Base-by-base conservation (phyloP, 2,113 vertebrate species). In the Buteo buteo region DNA sequence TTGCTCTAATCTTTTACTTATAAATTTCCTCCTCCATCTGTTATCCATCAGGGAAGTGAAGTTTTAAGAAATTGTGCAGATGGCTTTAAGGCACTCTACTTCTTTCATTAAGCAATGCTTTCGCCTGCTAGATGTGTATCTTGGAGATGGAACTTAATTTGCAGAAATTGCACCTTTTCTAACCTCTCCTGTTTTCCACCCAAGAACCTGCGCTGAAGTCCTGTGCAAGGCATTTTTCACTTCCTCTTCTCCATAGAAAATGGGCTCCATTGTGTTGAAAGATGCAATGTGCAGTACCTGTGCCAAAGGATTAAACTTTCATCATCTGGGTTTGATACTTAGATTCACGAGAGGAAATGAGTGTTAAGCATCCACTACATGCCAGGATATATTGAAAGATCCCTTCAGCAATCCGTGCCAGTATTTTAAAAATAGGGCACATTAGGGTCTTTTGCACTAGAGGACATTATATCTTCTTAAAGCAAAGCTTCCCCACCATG, bases 231-330 rank as follows among this genome's bases (percentile, higher is more conserved):
- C 18, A 31, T 65, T 91, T 93, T 94, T 80, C 62, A n/a, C 44
- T 70, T 50, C 45, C 70, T 80, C 29, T 64, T 73, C 78, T 42
- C 78, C 3, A 1, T 1, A 70, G 47, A 88, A 91, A 95, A 90
- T 11, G 34, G 71, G 50, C 32, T 95, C 45, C 59, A 57, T 91
- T 96, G 71, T 81, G 92, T 47, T 82, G 94, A 95, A 91, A 93
- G 89, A 82, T 82, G 81, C 81, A 85, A 73, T 31, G 36, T 58
- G 40, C 70, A 76, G 82, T 86, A 93, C 94, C 88, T 93, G 77
- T 94, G 95, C 96, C 97, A 96, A 90, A 93, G 85, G 94, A 96
- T 96, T 97, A 95, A 96, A 93, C 61, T 96, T 93, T 93, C 94
- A 87, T 95, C 95, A 82, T 97, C 88, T 94, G 92, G 87, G 82